Evolutionary conservation across 2,797 vertebrate species (phyloP).

Genomic region (Coregonus suidteri): DNA sequence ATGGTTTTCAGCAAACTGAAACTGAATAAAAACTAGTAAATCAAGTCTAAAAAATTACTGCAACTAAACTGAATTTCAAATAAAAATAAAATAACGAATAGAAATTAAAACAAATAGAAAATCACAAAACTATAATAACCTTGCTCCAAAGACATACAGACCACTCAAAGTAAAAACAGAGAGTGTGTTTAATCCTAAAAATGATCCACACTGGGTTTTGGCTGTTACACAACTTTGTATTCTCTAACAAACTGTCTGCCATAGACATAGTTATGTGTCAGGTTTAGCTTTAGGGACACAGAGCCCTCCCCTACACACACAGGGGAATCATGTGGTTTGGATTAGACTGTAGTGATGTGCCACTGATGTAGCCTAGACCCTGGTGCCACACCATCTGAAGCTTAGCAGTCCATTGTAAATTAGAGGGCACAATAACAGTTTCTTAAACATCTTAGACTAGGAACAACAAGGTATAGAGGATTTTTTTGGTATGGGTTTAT

Average conservation of each 20-base stretch:
- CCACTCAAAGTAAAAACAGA: not conserved
- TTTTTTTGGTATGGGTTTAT: not conserved
- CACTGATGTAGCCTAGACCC: not conserved
- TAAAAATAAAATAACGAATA: too few species aligned
- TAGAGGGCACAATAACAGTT: not conserved
- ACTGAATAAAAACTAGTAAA: too few species aligned
- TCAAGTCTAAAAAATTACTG: too few species aligned
- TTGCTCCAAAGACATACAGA: not conserved
- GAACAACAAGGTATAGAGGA: not conserved
- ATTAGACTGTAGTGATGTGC: not conserved
- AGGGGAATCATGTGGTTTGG: constrained; percentile 3
- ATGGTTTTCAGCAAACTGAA: too few species aligned
- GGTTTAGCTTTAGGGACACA: constrained; percentile 6
- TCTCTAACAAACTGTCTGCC: not conserved
- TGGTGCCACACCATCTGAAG: not conserved
- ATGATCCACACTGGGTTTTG: not conserved
- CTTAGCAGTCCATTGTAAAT: not conserved
- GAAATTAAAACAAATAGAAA: too few species aligned
- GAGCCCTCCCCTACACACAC: constrained; percentile 1
- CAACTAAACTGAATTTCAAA: too few species aligned
- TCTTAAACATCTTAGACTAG: not conserved
- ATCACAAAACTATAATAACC: not conserved
- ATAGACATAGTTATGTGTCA: not conserved
- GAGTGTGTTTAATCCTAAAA: not conserved
- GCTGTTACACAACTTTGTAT: not conserved